Conservation (phyloP, 64 coral and sea anemone genomes). For the Pachyseris speciosa region DNA sequence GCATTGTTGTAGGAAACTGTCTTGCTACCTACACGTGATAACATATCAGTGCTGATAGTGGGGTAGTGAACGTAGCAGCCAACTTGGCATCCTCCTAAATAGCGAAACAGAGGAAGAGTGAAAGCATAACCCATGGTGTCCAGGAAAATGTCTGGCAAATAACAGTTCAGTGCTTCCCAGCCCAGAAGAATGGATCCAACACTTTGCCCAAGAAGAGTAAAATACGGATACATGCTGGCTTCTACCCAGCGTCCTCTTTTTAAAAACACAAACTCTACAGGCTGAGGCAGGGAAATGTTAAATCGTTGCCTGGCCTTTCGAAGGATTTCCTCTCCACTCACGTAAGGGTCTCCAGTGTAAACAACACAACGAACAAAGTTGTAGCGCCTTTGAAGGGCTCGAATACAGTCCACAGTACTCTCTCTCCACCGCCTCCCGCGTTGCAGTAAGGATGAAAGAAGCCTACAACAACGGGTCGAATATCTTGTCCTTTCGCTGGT, state of each 20-base stretch:
- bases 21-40: constrained; percentile 77
- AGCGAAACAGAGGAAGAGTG: constrained; percentile 95
- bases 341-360: constrained; percentile 86
- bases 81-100: constrained; percentile 91
- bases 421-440: constrained; percentile 96
- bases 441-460: constrained; percentile 99
- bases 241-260: constrained; percentile 90
- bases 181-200: constrained; percentile 92
- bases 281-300: constrained; percentile 82
- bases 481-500: not conserved
- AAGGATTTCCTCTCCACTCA: constrained; percentile 81
- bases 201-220: constrained; percentile 95
- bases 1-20: constrained; percentile 93
- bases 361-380: constrained; percentile 91
- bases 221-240: constrained; percentile 83
- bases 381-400: constrained; percentile 90
- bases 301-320: constrained; percentile 84
- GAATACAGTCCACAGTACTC: constrained; percentile 96
- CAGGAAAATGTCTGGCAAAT: constrained; percentile 88
- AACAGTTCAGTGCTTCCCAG: constrained; percentile 89
- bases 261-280: constrained; percentile 94
- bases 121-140: constrained; percentile 99
- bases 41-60: constrained; percentile 98
- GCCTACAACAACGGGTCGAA: constrained; percentile 82
- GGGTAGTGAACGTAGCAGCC: constrained; percentile 99